A percentile compares a stretch with the other conserved stretches of the same genome.
phyloP scores from a whole-genome alignment of 2,888 invertebrate genomes.

The Atherix ibis region DNA sequence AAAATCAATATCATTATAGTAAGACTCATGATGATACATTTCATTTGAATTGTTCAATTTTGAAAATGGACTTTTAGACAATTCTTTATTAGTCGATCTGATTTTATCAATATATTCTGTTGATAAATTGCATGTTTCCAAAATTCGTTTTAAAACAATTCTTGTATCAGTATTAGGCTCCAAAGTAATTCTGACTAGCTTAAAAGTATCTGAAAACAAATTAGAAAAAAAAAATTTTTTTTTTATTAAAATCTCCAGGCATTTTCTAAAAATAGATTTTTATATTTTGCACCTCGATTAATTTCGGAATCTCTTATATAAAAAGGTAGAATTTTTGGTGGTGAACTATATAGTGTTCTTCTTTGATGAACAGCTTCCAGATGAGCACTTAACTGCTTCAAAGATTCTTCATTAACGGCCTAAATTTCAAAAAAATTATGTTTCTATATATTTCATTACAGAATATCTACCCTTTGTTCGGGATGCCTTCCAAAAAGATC shows the following conservation, averaged over 20 bases:
- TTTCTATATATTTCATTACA: background rate
- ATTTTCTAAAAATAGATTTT: no score
- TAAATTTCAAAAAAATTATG: conserved; percentile 21
- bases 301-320: conserved; percentile 45
- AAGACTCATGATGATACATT: conserved; percentile 8
- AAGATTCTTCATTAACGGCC: conserved; percentile 77
- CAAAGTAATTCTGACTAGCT: conserved; percentile 56
- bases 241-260: background rate
- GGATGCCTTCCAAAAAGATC: conserved; percentile 89
- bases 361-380: conserved; percentile 54
- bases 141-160: conserved; percentile 52
- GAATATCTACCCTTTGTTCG: conserved; percentile 54
- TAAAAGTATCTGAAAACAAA: conserved; percentile 44
- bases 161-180: conserved; percentile 52
- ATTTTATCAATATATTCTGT: conserved; percentile 76
- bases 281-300: no score
- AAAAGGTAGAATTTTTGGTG: conserved; percentile 54
- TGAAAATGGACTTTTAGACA: conserved; percentile 2
- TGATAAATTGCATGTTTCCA: conserved; percentile 67
- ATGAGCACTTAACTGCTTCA: conserved; percentile 74
- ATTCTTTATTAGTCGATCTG: conserved; percentile 12
- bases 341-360: conserved; percentile 40
- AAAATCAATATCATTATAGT: conserved; percentile 13
- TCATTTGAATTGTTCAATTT: conserved; percentile 5
- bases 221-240: background rate